Conservation (phyloP, 2,797 vertebrate species). For the Sebastes oblongus region DNA sequence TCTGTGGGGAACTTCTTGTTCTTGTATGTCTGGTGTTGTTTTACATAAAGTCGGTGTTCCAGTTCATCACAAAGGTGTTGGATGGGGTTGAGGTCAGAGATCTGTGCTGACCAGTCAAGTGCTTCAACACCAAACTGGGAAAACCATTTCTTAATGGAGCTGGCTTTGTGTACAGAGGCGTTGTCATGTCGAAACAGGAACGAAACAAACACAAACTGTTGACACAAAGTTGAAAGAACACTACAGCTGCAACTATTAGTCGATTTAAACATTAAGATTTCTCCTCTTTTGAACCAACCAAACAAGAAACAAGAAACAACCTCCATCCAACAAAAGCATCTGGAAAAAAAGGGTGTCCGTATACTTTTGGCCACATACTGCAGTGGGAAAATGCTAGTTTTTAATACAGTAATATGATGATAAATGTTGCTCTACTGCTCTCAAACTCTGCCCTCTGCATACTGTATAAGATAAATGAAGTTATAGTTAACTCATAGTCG, state of each 20-base stretch:
- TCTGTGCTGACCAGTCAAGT: background rate
- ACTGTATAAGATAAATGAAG: background rate
- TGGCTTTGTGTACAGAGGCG: background rate
- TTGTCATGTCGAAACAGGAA: background rate
- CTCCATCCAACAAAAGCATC: no score
- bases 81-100: background rate
- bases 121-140: background rate
- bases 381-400: background rate
- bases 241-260: background rate
- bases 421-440: background rate
- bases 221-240: background rate
- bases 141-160: background rate
- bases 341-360: background rate
- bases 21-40: background rate
- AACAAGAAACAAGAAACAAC: no score
- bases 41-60: background rate
- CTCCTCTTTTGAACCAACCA: no score
- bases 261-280: background rate
- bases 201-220: background rate
- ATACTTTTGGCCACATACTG: background rate
- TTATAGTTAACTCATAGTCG: background rate
- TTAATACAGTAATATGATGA: background rate
- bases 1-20: background rate
- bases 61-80: background rate
- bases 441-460: background rate